Evolutionary conservation across 2,888 invertebrate genomes (phyloP).

Genomic region (Esperia sulphurella): DNA sequence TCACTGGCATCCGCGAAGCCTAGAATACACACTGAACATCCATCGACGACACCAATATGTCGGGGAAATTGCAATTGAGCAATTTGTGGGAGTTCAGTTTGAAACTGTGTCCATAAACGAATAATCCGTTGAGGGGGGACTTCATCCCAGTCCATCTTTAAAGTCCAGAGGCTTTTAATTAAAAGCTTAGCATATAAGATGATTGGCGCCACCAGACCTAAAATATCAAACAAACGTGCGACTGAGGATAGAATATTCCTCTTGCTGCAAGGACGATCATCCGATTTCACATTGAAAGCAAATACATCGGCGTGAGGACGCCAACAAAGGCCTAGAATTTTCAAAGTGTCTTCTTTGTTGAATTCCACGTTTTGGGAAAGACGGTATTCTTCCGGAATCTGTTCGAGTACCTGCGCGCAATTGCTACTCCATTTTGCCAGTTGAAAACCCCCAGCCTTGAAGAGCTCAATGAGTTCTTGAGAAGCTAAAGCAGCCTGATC

Average conservation of each 20-base stretch:
- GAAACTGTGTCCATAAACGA: too few relatives aligned
- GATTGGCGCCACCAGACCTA: slow-evolving; percentile 14
- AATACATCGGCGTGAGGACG: too few relatives aligned
- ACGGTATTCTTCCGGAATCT: slow-evolving; percentile 9
- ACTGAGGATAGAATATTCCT: not conserved
- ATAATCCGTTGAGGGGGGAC: not conserved
- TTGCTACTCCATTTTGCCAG: slow-evolving; percentile 8
- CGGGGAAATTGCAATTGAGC: too few relatives aligned
- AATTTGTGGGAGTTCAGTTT: too few relatives aligned
- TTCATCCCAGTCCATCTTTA: slow-evolving; percentile 13
- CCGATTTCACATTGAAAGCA: slow-evolving; percentile 3
- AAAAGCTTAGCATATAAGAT: slow-evolving; percentile 15
- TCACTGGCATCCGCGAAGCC: too few relatives aligned
- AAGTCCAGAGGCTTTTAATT: slow-evolving; percentile 2
- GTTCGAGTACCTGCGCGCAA: not conserved
- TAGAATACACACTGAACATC: too few relatives aligned
- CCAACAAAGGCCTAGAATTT: slow-evolving; percentile 11
- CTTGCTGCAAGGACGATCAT: too few relatives aligned
- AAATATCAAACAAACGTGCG: slow-evolving; percentile 10
- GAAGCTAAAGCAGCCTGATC: not conserved
- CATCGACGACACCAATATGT: too few relatives aligned
- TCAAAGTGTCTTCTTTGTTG: not conserved
- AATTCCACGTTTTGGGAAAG: slow-evolving; percentile 5
- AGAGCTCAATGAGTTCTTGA: slow-evolving; percentile 7
- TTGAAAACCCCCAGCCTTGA: slow-evolving; percentile 5